These are phyloP conservation scores for Sphaerolaimus hirsutus DNA, from an alignment of 2,888 invertebrate species.

Conservation along the genomic window DNA sequence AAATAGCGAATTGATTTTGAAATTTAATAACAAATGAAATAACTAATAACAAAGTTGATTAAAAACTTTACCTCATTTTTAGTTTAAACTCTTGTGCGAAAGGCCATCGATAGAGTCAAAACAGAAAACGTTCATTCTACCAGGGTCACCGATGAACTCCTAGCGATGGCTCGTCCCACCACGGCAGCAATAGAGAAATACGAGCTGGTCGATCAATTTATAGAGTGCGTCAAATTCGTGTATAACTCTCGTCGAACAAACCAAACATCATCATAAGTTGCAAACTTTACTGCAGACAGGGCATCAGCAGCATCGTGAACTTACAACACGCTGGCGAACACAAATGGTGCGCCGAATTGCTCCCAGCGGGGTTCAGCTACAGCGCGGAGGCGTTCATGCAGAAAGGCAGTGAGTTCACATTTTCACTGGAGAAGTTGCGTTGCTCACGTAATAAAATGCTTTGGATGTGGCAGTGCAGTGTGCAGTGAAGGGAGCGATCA, in stretches of 20 bases:
- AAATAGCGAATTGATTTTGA: neutral
- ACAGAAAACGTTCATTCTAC: too few relatives aligned
- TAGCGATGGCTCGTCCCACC: slow-evolving; percentile 67
- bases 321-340: slow-evolving; percentile 57
- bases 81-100: too few relatives aligned
- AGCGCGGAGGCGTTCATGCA: slow-evolving; percentile 60
- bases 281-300: slow-evolving; percentile 35
- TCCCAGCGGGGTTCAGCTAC: slow-evolving; percentile 57
- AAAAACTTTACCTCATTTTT: neutral
- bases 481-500: too few relatives aligned
- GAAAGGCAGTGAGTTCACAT: slow-evolving; percentile 50
- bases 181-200: slow-evolving; percentile 46
- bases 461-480: neutral
- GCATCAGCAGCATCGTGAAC: slow-evolving; percentile 58
- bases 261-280: neutral
- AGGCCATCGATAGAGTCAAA: too few relatives aligned
- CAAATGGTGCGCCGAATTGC: slow-evolving; percentile 50
- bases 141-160: slow-evolving; percentile 62
- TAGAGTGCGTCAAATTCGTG: slow-evolving; percentile 28
- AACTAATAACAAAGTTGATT: neutral
- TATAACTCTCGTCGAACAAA: neutral
- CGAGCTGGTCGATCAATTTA: slow-evolving; percentile 53
- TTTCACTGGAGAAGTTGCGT: too few relatives aligned
- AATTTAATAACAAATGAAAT: too few relatives aligned
- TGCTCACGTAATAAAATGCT: too few relatives aligned